phyloP scores from a whole-genome alignment of 2,797 vertebrate species.

The Limnodromus scolopaceus region DNA sequence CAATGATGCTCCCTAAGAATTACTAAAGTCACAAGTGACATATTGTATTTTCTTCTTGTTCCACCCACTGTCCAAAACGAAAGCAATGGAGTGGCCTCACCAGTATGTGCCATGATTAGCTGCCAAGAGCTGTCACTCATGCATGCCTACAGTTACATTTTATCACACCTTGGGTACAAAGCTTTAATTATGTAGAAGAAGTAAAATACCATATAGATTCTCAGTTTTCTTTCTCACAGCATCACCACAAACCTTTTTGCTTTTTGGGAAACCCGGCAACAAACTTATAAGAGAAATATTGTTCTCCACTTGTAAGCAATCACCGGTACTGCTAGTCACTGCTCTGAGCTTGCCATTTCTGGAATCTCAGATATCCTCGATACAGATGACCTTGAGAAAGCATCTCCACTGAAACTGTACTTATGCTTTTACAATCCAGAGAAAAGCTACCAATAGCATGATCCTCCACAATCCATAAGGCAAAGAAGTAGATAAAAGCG shows the following conservation, averaged over 20 bases:
- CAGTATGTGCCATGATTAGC: accelerated
- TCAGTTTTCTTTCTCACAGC: background rate
- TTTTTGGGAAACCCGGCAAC: background rate
- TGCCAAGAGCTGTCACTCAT: background rate
- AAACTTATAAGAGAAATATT: background rate
- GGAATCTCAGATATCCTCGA: background rate
- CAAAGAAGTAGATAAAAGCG: background rate
- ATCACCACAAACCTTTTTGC: background rate
- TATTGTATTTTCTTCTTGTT: background rate
- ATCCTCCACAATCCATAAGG: background rate
- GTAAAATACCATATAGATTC: background rate
- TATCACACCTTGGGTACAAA: background rate
- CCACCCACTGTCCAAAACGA: background rate
- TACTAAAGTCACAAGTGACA: background rate
- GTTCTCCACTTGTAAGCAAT: background rate
- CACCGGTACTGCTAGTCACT: background rate
- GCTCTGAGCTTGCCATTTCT: background rate
- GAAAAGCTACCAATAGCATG: background rate
- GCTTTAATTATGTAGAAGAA: background rate
- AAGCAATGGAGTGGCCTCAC: background rate
- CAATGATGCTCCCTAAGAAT: background rate
- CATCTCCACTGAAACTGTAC: background rate
- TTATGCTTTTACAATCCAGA: background rate
- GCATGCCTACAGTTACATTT: background rate
- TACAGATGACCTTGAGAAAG: background rate